Evolutionary conservation across 2,888 invertebrate species (phyloP), one percentile per base, ranked within the genome.

Genomic region (Mellilla xanthometata): DNA sequence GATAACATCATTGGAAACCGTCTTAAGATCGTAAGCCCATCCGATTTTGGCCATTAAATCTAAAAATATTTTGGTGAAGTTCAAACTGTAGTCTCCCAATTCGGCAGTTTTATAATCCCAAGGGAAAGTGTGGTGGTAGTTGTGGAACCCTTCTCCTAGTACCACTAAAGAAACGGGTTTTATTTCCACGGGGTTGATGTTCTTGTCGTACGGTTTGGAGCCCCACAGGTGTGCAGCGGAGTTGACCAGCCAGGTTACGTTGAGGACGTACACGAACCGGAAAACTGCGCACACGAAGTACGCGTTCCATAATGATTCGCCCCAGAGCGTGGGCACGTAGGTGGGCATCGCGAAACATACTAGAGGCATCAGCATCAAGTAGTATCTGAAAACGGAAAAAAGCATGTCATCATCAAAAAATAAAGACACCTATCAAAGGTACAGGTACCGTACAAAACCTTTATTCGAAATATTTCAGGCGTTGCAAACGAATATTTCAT

Each of bases 201-300:
- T 75, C 90, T 90, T 93, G 73, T 97, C 94, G 67, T 95, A 95
- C 11, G 95, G 94, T 62, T 92, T 93, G 59, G 86, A 84, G 39
- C 95, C 95, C 87, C 92, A 95, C 65, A 93, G 89, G 80, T 97
- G 97, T 7, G 97, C 97, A 0, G 95, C 95, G 52, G 95, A 96
- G 87, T 97, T 97, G 26, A 97, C 96, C 46, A 95, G 86, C 97
- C 97, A 97, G 2, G 97, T 97, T 42, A 93, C 93, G 76, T 97
- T 95, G 40, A 97, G 90, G 0, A 94, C 93, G 66, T 94, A 91
- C 22, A 93, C 92, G 84, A 96, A 97, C 38, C 97, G 92, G 74
- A 96, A 91, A 63, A 94, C 91, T 11, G 93, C 92, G 56, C 91
- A 91, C n/a, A 93, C 91, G 72, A 92, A 93, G 85, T 91, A 93